Conservation (phyloP, 64 coral and sea anemone genomes). For the Catalaphyllia jardinei region DNA sequence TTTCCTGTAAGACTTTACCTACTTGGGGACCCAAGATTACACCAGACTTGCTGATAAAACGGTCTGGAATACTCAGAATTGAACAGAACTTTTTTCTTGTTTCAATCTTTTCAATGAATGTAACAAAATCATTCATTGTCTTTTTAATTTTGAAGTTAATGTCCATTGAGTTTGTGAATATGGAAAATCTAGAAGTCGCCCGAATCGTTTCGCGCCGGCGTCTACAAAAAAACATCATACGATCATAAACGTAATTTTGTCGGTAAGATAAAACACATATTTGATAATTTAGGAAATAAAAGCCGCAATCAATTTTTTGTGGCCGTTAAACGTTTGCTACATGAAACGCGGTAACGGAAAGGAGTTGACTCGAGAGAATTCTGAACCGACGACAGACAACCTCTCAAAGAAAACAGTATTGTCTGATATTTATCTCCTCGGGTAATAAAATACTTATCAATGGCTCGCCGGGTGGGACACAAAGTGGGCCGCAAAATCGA, state of each 20-base stretch:
- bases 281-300: not conserved
- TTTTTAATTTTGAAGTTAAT: too few relatives aligned
- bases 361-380: not conserved
- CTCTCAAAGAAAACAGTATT: not conserved
- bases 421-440: not conserved
- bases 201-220: not conserved
- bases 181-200: not conserved
- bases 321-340: not conserved
- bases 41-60: too few relatives aligned
- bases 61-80: too few relatives aligned
- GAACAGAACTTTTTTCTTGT: too few relatives aligned
- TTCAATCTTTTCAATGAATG: too few relatives aligned
- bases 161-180: too few relatives aligned
- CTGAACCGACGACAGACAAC: not conserved
- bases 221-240: not conserved
- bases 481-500: not conserved
- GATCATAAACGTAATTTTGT: not conserved
- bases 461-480: not conserved
- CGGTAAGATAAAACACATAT: not conserved
- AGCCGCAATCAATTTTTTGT: not conserved
- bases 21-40: too few relatives aligned
- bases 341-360: not conserved
- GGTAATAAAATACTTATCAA: not conserved
- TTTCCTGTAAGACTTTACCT: too few relatives aligned
- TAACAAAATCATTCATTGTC: too few relatives aligned